These are phyloP conservation scores for Syrrhaptes paradoxus DNA, from an alignment of 2,113 vertebrate species.

Conservation along the genomic window DNA sequence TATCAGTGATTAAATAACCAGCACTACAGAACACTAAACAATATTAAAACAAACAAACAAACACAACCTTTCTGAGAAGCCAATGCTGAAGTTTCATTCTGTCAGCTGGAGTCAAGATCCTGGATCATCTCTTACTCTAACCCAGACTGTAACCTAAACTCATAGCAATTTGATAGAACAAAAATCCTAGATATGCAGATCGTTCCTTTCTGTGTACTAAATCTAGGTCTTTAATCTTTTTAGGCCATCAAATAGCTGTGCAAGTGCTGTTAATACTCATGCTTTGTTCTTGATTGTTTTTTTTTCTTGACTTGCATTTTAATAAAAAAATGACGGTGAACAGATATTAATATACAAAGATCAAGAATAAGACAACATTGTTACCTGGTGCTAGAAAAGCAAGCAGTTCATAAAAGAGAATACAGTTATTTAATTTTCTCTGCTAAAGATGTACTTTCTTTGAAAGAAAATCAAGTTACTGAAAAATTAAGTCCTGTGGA, in stretches of 20 bases:
- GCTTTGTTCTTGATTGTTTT: not conserved
- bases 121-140: not conserved
- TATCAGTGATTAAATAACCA: not conserved
- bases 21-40: not conserved
- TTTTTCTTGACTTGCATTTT: not conserved
- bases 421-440: not conserved
- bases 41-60: not conserved
- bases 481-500: not conserved
- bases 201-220: not conserved
- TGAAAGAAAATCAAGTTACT: not conserved
- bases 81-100: not conserved
- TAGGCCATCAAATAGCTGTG: not conserved
- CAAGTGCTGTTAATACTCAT: not conserved
- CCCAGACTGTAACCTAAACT: not conserved
- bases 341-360: not conserved
- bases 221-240: not conserved
- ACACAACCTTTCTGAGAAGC: not conserved
- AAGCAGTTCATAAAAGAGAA: not conserved
- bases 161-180: not conserved
- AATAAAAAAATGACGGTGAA: not conserved
- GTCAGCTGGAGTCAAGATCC: not conserved
- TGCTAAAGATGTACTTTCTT: not conserved
- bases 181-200: not conserved
- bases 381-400: not conserved
- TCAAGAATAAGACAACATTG: not conserved